Evolutionary conservation across 2,888 invertebrate species (phyloP).

Genomic region (Netelia inedita): DNA sequence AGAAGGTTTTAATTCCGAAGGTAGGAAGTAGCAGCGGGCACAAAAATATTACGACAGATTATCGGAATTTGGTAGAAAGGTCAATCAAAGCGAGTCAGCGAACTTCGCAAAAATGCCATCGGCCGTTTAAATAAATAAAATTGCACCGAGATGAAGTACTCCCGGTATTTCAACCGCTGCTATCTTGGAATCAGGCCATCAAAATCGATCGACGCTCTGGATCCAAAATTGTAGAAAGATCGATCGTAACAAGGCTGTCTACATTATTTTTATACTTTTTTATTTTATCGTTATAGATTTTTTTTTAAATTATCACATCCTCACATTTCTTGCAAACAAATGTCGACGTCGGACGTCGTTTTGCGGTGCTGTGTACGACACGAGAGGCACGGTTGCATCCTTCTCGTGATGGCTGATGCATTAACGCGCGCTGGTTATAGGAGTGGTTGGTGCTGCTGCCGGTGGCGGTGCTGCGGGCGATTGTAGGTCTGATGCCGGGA

Average conservation of each 20-base stretch:
- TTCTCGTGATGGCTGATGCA: constrained; percentile 36
- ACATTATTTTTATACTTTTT: no score
- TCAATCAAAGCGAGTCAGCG: no score
- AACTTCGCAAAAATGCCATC: no score
- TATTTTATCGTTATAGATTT: neutral
- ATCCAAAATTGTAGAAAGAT: no score
- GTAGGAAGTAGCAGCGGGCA: neutral
- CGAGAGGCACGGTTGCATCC: neutral
- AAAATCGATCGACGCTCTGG: no score
- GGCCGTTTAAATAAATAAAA: no score
- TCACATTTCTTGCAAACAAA: neutral
- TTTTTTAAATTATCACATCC: neutral
- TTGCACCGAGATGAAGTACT: no score
- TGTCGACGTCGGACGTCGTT: constrained; percentile 2
- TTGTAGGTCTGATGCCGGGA: constrained; percentile 28
- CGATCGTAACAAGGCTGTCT: no score
- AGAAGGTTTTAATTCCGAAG: constrained; percentile 13
- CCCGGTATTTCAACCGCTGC: no score
- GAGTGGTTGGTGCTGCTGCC: constrained; percentile 31
- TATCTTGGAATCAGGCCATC: no score
- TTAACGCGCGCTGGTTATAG: constrained; percentile 34
- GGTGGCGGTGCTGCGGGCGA: constrained; percentile 43
- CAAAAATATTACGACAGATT: neutral
- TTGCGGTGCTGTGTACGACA: no score
- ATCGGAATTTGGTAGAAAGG: constrained; percentile 6